Base-by-base conservation (phyloP, 2,797 vertebrate genomes). In the Molossus molossus region DNA sequence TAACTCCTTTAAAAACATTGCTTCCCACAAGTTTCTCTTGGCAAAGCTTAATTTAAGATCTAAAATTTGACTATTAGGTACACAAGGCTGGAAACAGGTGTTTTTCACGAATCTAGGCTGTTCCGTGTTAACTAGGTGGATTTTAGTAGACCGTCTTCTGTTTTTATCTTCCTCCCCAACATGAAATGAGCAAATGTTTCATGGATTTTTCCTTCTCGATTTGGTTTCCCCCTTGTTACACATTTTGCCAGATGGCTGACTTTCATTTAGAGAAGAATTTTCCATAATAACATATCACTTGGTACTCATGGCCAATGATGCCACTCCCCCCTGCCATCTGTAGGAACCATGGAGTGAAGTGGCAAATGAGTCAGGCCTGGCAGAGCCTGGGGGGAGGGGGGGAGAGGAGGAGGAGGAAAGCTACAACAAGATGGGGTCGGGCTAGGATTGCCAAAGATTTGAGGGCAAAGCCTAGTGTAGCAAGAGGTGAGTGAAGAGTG, bases 181-280 rank as follows among this genome's bases (percentile, higher is more conserved):
- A 95, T 97, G 88, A 96, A 95, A 96, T 90, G 75, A 95, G 60
- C 90, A 91, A 96, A 90, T 8, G n/a, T 87, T 92, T 88, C 75
- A 50, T 60, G 75, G 90, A 87, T 80, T 95, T 92, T 95, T 86
- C 82, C 82, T 96, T 94, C 86, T 91, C 25, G 13, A 21, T 80
- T 95, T 96, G 95, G 91, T 96, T 95, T 95, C 62, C 70, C 60
- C 67, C 88, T 94, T 72, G 55, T 91, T 95, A 94, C 65, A 93
- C 86, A 48, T 91, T 94, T 95, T 96, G 94, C 95, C 96, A 96
- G 95, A 97, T 97, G 97, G 83, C 86, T 70, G 84, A 93, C 80
- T 94, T 97, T 97, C 83, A 91, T 55, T 69, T 84, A 91, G 79
- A 90, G 92, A 94, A 95, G 81, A 97, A 95, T 96, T 95, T 97